phyloP scores from a whole-genome alignment of 2,797 vertebrate genomes.

The Argya squamiceps region DNA sequence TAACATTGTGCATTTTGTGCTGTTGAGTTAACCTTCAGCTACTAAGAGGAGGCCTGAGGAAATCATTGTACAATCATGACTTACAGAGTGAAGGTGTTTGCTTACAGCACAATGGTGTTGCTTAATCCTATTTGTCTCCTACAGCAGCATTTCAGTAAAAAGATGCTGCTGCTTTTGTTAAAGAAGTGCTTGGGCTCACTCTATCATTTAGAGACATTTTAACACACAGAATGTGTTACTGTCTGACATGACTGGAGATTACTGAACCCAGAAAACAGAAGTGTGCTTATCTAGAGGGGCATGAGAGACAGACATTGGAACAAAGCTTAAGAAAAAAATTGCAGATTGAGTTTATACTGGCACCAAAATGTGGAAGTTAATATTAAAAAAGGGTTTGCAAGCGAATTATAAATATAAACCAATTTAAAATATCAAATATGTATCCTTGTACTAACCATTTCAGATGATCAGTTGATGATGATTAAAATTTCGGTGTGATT shows the following conservation, averaged over 20 bases:
- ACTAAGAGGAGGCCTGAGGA: neutral
- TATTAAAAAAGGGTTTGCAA: neutral
- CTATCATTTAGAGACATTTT: neutral
- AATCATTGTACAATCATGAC: neutral
- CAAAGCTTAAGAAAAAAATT: neutral
- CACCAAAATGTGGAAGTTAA: neutral
- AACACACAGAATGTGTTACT: neutral
- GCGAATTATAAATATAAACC: neutral
- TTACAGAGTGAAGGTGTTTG: neutral
- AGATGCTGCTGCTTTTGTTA: neutral
- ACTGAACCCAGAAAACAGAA: neutral
- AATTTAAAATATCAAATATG: neutral
- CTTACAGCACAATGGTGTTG: neutral
- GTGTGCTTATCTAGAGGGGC: neutral
- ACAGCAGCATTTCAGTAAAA: neutral
- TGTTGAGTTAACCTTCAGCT: neutral
- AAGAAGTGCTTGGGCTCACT: neutral
- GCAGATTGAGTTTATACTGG: neutral
- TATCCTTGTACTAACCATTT: neutral
- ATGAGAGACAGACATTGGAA: neutral
- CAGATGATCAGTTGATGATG: rapidly evolving
- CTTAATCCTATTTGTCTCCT: neutral
- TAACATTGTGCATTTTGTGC: neutral
- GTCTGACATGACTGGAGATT: neutral
- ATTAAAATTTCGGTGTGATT: neutral